These are phyloP conservation scores for Harpagus bidentatus DNA, from an alignment of 2,113 vertebrate genomes.

Conservation along the genomic window DNA sequence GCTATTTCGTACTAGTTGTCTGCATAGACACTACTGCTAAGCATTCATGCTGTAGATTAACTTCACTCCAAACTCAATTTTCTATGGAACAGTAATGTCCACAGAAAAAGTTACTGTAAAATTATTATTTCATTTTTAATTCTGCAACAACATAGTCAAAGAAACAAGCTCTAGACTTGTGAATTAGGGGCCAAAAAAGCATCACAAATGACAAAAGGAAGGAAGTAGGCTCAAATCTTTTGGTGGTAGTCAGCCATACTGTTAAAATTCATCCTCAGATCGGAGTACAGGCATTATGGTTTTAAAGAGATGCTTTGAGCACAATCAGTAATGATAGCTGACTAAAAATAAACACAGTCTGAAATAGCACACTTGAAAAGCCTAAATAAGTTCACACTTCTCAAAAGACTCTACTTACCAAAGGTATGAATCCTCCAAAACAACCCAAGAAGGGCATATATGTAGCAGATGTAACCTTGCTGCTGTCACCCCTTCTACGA, in stretches of 20 bases:
- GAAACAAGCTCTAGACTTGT: not conserved
- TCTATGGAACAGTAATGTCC: not conserved
- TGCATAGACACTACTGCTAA: not conserved
- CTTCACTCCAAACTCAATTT: not conserved
- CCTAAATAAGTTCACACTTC: not conserved
- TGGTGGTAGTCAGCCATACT: not conserved
- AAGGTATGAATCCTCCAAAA: not conserved
- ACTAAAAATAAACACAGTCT: not conserved
- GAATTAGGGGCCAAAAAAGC: not conserved
- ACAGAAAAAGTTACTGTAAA: not conserved
- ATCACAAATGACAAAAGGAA: not conserved
- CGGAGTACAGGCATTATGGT: not conserved
- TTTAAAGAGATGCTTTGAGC: not conserved
- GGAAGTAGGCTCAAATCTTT: not conserved
- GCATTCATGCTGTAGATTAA: not conserved
- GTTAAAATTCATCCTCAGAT: not conserved
- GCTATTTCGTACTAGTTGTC: not conserved
- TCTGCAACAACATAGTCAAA: not conserved
- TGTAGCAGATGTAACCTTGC: not conserved
- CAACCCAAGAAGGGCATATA: not conserved
- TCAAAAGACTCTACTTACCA: not conserved
- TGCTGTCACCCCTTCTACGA: not conserved
- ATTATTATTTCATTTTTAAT: not conserved
- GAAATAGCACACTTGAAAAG: not conserved
- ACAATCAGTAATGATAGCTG: not conserved